Conservation (phyloP, 1,140 invertebrate species). For the Sogatella furcifera region DNA sequence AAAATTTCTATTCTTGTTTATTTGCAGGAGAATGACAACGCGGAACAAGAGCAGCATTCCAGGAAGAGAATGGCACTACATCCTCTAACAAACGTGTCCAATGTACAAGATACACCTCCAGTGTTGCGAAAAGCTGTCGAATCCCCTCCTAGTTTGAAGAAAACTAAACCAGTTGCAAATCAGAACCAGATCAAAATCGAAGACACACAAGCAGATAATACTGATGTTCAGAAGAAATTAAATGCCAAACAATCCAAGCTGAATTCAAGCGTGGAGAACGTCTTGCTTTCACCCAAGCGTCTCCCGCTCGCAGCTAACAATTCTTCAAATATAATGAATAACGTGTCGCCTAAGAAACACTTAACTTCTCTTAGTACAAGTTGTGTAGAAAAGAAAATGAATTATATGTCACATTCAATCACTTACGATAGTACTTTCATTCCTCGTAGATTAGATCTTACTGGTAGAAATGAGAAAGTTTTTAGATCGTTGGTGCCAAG, state of each 20-base stretch:
- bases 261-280: not conserved
- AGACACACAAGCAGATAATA: not conserved
- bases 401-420: slow-evolving; percentile 3
- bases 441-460: not conserved
- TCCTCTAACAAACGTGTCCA: too few relatives aligned
- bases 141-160: too few relatives aligned
- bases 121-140: too few relatives aligned
- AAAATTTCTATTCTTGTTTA: not conserved
- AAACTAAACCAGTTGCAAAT: not conserved
- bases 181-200: not conserved
- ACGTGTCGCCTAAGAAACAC: not conserved
- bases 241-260: not conserved
- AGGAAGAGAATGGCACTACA: too few relatives aligned
- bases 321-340: not conserved
- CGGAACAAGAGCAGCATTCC: too few relatives aligned
- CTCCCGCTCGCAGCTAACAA: too few relatives aligned
- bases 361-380: not conserved
- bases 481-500: slow-evolving; percentile 9
- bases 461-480: not conserved
- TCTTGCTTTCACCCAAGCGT: too few relatives aligned
- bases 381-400: slow-evolving; percentile 9
- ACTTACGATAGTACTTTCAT: not conserved
- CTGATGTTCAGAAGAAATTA: not conserved
- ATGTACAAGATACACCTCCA: too few relatives aligned
- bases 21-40: not conserved